These are phyloP conservation scores for Procavia capensis DNA, from an alignment of 2,113 vertebrate genomes.

Conservation along the genomic window DNA sequence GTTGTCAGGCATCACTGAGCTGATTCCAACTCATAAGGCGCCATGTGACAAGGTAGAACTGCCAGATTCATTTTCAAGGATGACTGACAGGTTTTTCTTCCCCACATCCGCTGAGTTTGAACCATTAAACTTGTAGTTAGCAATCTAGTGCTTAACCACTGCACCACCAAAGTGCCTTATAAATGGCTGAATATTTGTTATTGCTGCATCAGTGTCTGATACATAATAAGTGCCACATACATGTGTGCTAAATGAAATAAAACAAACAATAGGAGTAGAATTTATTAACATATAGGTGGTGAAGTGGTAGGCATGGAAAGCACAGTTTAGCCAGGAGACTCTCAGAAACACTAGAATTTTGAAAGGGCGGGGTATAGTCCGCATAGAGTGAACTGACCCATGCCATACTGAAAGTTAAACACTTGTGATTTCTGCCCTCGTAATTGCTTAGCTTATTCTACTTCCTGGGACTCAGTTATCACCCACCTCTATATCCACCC, in stretches of 20 bases:
- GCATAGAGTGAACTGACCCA: neutral
- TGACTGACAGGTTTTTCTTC: no score
- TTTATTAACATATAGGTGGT: neutral
- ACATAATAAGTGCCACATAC: neutral
- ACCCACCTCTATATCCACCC: accelerated
- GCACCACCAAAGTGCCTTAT: no score
- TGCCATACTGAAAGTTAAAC: neutral
- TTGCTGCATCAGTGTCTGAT: neutral
- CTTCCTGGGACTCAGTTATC: neutral
- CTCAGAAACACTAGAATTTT: neutral
- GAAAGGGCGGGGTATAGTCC: neutral
- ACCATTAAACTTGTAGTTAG: no score
- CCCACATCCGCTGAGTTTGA: no score
- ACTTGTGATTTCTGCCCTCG: neutral
- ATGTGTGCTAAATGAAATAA: neutral
- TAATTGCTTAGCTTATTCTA: neutral
- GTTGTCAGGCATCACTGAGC: neutral
- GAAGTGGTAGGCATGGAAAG: neutral
- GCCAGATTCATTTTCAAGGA: no score
- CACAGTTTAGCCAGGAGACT: neutral
- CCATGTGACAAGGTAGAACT: no score
- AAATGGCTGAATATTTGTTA: neutral
- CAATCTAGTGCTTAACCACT: no score
- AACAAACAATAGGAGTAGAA: neutral
- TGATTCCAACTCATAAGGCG: neutral